Conservation (phyloP, 2,888 invertebrate genomes). For the Lycia hirtaria region DNA sequence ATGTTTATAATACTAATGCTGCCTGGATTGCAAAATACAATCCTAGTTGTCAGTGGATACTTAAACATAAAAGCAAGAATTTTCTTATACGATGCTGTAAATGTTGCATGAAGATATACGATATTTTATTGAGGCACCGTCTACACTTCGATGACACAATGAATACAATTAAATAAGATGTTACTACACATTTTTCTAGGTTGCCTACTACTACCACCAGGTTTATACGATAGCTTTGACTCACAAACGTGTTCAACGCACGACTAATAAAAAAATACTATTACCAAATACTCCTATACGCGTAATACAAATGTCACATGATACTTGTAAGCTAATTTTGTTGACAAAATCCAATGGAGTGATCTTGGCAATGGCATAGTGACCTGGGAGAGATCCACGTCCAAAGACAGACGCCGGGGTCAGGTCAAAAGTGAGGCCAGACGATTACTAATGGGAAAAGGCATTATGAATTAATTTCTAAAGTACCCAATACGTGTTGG, state of each 20-base stretch:
- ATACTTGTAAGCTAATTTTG: slow-evolving; percentile 5
- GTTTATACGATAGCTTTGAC: slow-evolving; percentile 13
- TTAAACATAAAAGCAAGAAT: not conserved
- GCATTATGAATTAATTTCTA: too few relatives aligned
- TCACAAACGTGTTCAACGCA: slow-evolving; percentile 7
- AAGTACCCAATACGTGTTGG: too few relatives aligned
- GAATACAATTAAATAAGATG: slow-evolving; percentile 4
- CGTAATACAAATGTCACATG: slow-evolving; percentile 2
- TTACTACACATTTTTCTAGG: slow-evolving; percentile 14
- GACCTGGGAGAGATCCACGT: not conserved
- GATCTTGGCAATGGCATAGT: not conserved
- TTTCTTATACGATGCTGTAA: not conserved
- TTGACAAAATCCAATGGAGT: not conserved
- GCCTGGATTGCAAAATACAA: not conserved
- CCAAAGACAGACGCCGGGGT: not conserved
- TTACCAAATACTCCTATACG: slow-evolving; percentile 6
- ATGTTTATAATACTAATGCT: not conserved
- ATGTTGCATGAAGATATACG: not conserved
- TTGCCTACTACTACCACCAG: not conserved
- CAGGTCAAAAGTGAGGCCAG: not conserved
- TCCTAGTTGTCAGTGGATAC: not conserved
- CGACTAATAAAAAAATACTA: slow-evolving; percentile 12
- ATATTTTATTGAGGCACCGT: slow-evolving; percentile 9
- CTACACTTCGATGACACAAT: slow-evolving; percentile 10
- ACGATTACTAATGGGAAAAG: not conserved